Evolutionary conservation across 92 coral and sea anemone species (phyloP).

Genomic region (Palythoa heliodiscus): DNA sequence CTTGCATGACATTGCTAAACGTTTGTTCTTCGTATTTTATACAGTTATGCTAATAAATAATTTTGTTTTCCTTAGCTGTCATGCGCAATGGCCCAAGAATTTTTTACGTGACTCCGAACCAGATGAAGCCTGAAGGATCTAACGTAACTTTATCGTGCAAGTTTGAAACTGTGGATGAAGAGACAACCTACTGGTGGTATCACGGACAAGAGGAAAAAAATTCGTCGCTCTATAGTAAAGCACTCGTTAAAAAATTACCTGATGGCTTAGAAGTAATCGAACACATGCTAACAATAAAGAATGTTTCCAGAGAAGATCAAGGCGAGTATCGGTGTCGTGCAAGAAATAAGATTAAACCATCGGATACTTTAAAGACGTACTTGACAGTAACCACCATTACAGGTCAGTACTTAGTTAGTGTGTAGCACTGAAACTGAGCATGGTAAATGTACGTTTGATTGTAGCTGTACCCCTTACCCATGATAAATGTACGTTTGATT

Average conservation of each 20-base stretch:
- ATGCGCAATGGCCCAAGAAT: constrained; percentile 9
- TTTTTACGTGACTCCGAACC: not conserved
- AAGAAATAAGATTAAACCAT: not conserved
- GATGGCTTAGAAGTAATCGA: not conserved
- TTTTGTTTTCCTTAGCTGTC: not conserved
- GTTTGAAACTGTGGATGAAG: constrained; percentile 7
- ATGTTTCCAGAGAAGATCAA: constrained; percentile 11
- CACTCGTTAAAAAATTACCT: not conserved
- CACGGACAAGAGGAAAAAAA: not conserved
- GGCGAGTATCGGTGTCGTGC: not conserved
- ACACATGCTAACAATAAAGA: constrained; percentile 1
- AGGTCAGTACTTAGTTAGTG: not conserved
- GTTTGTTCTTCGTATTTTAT: too few relatives aligned
- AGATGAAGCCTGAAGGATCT: not conserved
- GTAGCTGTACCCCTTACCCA: too few relatives aligned
- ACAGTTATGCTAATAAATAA: too few relatives aligned
- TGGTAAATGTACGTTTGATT: too few relatives aligned
- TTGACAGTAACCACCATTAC: not conserved
- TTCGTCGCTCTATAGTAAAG: not conserved
- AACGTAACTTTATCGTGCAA: not conserved
- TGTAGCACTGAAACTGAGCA: too few relatives aligned
- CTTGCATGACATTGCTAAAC: too few relatives aligned
- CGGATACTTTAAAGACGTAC: not conserved
- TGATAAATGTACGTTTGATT: too few relatives aligned
- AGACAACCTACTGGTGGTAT: constrained; percentile 16